phyloP scores from a whole-genome alignment of 1,140 invertebrate genomes.

The Plectrocnemia conspersa region DNA sequence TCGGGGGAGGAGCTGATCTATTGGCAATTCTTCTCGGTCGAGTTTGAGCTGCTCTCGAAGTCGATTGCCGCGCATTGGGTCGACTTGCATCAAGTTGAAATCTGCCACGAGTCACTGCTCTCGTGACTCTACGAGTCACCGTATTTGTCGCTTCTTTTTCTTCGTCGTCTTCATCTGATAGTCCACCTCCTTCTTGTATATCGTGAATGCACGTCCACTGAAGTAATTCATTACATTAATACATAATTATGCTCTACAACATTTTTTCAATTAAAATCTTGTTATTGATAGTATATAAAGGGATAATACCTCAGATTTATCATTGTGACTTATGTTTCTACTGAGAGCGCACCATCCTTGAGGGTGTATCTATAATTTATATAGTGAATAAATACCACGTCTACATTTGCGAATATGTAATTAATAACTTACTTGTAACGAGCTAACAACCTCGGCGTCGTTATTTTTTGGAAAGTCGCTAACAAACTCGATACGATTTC shows the following conservation, averaged over 20 bases:
- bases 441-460: slow-evolving; percentile 85
- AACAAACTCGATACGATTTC: slow-evolving; percentile 84
- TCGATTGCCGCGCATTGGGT: background rate
- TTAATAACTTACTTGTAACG: slow-evolving; percentile 60
- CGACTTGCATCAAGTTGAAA: background rate
- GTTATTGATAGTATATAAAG: background rate
- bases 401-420: too few species aligned
- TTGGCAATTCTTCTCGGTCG: slow-evolving; percentile 17
- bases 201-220: slow-evolving; percentile 92
- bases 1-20: background rate
- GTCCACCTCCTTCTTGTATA: slow-evolving; percentile 65
- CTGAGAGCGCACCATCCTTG: slow-evolving; percentile 86
- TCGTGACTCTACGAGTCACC: slow-evolving; percentile 24
- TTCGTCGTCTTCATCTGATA: slow-evolving; percentile 44
- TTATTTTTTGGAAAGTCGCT: slow-evolving; percentile 82
- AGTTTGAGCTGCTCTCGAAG: slow-evolving; percentile 25
- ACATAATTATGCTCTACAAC: background rate
- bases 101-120: background rate
- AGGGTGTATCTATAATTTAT: slow-evolving; percentile 67
- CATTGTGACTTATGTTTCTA: slow-evolving; percentile 79
- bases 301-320: slow-evolving; percentile 68
- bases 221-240: background rate
- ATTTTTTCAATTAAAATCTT: background rate
- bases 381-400: slow-evolving; percentile 17
- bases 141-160: background rate